These are phyloP conservation scores for Mormyrops boulengeri DNA, from an alignment of 2,797 vertebrate species.

Conservation along the genomic window DNA sequence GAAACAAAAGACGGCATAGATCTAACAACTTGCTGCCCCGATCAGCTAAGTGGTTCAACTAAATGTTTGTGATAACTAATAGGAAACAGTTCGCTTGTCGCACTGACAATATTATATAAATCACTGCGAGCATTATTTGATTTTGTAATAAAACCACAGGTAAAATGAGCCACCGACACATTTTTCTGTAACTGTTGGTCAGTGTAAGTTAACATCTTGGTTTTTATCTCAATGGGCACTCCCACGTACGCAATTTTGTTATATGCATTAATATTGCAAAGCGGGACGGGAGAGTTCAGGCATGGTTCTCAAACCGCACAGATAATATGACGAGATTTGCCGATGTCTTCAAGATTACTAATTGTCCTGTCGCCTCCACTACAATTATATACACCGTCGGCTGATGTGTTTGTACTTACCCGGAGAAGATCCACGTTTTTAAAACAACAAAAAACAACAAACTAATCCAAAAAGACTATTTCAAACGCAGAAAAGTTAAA, in stretches of 20 bases:
- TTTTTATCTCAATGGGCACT: not conserved
- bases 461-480: not conserved
- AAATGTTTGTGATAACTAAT: not conserved
- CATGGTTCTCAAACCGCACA: not conserved
- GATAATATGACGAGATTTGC: not conserved
- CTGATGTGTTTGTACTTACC: not conserved
- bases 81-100: not conserved
- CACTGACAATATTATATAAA: not conserved
- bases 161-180: not conserved
- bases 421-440: not conserved
- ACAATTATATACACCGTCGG: not conserved
- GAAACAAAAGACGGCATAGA: not conserved
- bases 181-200: not conserved
- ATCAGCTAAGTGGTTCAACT: not conserved
- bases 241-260: not conserved
- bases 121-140: not conserved
- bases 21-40: not conserved
- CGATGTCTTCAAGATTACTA: not conserved
- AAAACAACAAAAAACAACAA: not conserved
- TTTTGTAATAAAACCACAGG: not conserved
- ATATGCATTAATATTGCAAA: not conserved
- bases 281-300: not conserved
- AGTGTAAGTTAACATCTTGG: not conserved
- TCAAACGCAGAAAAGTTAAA: not conserved
- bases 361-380: not conserved